Conservation (phyloP, 2,888 invertebrate species). For the Tortricodes alternella region DNA sequence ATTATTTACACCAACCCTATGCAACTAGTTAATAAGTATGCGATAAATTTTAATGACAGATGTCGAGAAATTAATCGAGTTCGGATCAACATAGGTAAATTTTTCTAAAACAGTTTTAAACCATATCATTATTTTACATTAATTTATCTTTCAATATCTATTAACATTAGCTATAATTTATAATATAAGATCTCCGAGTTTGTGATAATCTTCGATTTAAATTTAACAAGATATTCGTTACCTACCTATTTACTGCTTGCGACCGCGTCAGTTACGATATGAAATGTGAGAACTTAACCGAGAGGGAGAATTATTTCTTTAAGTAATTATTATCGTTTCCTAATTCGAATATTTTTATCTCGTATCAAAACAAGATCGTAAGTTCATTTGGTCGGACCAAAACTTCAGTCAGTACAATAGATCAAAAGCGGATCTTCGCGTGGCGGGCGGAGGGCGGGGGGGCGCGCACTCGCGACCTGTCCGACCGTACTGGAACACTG, state of each 20-base stretch:
- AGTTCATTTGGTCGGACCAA: constrained; percentile 83
- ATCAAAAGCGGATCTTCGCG: constrained; percentile 65
- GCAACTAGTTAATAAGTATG: constrained; percentile 70
- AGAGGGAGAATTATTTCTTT: constrained; percentile 64
- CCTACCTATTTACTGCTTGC: constrained; percentile 75
- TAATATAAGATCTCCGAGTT: constrained; percentile 78
- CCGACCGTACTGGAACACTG: constrained; percentile 3
- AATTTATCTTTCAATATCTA: constrained; percentile 74
- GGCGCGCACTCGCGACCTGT: background rate
- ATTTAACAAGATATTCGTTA: constrained; percentile 80
- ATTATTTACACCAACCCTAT: constrained; percentile 74
- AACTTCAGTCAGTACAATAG: constrained; percentile 80
- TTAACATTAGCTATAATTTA: constrained; percentile 81
- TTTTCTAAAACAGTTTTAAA: constrained; percentile 81
- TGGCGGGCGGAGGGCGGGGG: constrained; percentile 36
- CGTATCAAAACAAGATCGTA: constrained; percentile 77
- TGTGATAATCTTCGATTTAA: constrained; percentile 75
- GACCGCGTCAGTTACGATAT: constrained; percentile 62
- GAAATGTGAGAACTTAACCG: constrained; percentile 66
- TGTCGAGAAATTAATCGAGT: constrained; percentile 69
- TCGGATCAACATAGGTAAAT: constrained; percentile 80
- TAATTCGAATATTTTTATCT: constrained; percentile 73
- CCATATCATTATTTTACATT: constrained; percentile 74
- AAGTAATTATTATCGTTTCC: constrained; percentile 65
- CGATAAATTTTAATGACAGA: constrained; percentile 66